phyloP scores from a whole-genome alignment of 1,140 invertebrate species.

The Telenomus remus region DNA sequence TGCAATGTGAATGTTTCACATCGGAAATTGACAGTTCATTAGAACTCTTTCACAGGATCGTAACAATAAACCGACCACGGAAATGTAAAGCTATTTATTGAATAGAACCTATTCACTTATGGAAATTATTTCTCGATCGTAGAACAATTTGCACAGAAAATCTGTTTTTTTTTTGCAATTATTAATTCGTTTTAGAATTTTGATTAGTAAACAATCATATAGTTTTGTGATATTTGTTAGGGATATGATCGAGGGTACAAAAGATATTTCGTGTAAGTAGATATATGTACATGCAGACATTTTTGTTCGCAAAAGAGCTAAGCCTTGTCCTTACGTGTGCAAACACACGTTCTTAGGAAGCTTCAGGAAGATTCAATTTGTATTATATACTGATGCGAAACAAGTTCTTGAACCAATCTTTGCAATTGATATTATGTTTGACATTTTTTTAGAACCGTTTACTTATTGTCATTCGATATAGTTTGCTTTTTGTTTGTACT shows the following conservation, averaged over 20 bases:
- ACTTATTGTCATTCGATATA: neutral
- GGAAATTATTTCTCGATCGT: slow-evolving; percentile 31
- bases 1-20: slow-evolving; percentile 9
- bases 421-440: neutral
- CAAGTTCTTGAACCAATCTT: slow-evolving; percentile 26
- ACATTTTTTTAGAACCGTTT: slow-evolving; percentile 1
- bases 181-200: neutral
- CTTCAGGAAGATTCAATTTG: slow-evolving; percentile 42
- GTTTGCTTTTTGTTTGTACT: too few species aligned
- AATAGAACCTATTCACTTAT: slow-evolving; percentile 16
- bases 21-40: slow-evolving; percentile 14
- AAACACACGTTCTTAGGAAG: slow-evolving; percentile 4
- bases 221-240: slow-evolving; percentile 40
- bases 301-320: slow-evolving; percentile 25
- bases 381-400: slow-evolving; percentile 22
- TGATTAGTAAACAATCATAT: neutral
- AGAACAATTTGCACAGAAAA: slow-evolving; percentile 16
- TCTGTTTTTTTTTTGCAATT: slow-evolving; percentile 1
- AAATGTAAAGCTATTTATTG: slow-evolving; percentile 1
- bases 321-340: slow-evolving; percentile 26
- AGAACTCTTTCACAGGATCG: slow-evolving; percentile 5
- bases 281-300: slow-evolving; percentile 40
- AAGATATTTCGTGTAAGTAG: slow-evolving; percentile 51
- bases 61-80: slow-evolving; percentile 26
- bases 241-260: slow-evolving; percentile 50